Evolutionary conservation across 2,797 vertebrate species (phyloP).

Genomic region (Myripristis murdjan): DNA sequence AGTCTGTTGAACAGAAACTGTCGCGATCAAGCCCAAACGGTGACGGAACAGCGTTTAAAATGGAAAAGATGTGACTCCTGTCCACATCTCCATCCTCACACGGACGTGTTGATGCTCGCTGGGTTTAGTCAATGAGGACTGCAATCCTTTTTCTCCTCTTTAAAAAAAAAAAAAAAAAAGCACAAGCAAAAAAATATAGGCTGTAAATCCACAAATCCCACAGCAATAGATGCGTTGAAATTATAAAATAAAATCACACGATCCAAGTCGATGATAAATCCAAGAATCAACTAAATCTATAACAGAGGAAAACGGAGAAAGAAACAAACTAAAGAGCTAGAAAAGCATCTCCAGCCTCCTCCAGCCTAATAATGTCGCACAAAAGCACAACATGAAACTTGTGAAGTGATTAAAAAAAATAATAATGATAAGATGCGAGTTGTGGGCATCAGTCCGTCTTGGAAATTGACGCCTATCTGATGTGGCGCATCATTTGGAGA

Average conservation of each 20-base stretch:
- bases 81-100: constrained; percentile 80
- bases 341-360: constrained; percentile 51
- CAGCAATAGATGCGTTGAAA: constrained; percentile 31
- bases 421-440: constrained; percentile 16
- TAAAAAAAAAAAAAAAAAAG: not conserved
- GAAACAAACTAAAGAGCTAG: constrained; percentile 45
- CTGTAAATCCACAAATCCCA: constrained; percentile 68
- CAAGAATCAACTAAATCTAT: constrained; percentile 26
- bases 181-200: constrained; percentile 14
- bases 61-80: constrained; percentile 61
- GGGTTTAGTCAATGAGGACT: constrained; percentile 53
- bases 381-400: constrained; percentile 63
- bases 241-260: constrained; percentile 13
- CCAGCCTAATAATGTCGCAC: constrained; percentile 33
- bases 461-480: constrained; percentile 44
- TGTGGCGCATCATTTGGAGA: constrained; percentile 64
- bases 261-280: constrained; percentile 56
- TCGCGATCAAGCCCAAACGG: constrained; percentile 30
- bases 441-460: constrained; percentile 36
- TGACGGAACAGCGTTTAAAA: constrained; percentile 51
- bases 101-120: constrained; percentile 69
- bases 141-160: constrained; percentile 46
- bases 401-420: constrained; percentile 36
- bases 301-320: constrained; percentile 38
- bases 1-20: constrained; percentile 22